Evolutionary conservation across 2,797 vertebrate species (phyloP).

Genomic region (Pangasius mekongensis): DNA sequence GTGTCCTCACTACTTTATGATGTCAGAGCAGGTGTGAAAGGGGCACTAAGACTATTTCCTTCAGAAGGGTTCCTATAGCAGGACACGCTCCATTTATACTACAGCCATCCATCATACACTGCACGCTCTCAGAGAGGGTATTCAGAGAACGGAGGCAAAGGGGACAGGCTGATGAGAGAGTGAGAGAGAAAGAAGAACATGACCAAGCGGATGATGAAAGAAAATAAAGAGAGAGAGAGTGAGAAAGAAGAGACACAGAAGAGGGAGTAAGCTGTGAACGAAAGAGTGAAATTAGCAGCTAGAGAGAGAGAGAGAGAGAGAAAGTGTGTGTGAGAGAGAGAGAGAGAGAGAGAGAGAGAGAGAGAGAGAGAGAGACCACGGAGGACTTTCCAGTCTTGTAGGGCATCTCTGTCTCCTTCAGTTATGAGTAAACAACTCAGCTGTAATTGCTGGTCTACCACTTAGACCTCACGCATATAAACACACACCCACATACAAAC

Average conservation of each 20-base stretch:
- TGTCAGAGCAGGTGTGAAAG: slow-evolving; percentile 57
- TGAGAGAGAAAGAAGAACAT: not conserved
- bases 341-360: slow-evolving; percentile 20
- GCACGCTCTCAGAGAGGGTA: slow-evolving; percentile 56
- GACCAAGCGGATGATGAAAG: not conserved
- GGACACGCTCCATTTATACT: slow-evolving; percentile 66
- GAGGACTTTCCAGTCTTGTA: slow-evolving; percentile 37
- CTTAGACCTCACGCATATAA: slow-evolving; percentile 74
- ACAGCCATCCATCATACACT: slow-evolving; percentile 67
- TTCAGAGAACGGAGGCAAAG: slow-evolving; percentile 30
- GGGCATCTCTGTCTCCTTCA: slow-evolving; percentile 66
- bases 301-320: not conserved
- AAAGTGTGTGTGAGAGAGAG: slow-evolving; percentile 23
- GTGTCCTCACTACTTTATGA: slow-evolving; percentile 23
- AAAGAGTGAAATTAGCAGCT: not conserved
- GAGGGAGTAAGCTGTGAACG: no score
- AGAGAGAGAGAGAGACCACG: slow-evolving; percentile 30
- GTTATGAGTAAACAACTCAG: slow-evolving; percentile 65
- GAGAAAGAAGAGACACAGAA: not conserved
- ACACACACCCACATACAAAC: slow-evolving; percentile 56
- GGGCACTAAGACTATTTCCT: slow-evolving; percentile 41
- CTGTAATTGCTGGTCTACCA: slow-evolving; percentile 63
- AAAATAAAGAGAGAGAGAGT: not conserved
- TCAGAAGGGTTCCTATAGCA: slow-evolving; percentile 52
- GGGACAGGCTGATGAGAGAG: not conserved